Base-by-base conservation (phyloP, 35 echinoderm and acorn worm genomes). In the Amphiura filiformis region DNA sequence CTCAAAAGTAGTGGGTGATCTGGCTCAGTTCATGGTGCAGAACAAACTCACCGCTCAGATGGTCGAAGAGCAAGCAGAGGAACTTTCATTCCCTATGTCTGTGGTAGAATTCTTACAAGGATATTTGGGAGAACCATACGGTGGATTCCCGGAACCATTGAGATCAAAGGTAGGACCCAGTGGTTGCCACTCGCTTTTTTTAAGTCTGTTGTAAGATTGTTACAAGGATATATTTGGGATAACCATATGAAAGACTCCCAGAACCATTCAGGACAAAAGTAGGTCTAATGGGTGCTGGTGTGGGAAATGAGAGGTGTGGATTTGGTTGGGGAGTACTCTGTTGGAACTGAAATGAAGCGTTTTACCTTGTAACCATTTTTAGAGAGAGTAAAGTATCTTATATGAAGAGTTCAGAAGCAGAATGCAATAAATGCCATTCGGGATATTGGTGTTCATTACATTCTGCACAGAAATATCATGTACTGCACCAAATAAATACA, bases 21-120 rank as follows among this genome's bases (percentile, higher is more conserved):
- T 99, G 35, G 96, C 96, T 39, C 96, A 99, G 90, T 99, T 94
- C 90, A 99, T 99, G 96, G 96, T 99, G 1, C 96, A 99, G 80
- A 99, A 99, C 41, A 99, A 99, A 36, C 84, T 99, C 13, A 92
- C 86, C 35, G 90, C 79, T 39, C 38, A 82, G 47, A 86, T 90
- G 57, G 87, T 99, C 0, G 89, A 92, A 15, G 93, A 94, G 82
- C 91, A 88, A 39, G 96, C 96, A 3, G 96, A 99, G 34, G 96
- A 99, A n/a, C 49, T 99, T 9, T 99, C 96, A 20, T 95, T 99
- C 90, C 96, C 96, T 2, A 92, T 76, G 57, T 99, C 96, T 75
- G 96, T 99, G 26, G 93, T 99, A 39, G 96, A 99, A 56, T 99
- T 99, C 84, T 61, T 99, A 61, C 96, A 99, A 39, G 96, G 96